Base-by-base conservation (phyloP, 2,888 invertebrate species). In the Thymelicus lineola region DNA sequence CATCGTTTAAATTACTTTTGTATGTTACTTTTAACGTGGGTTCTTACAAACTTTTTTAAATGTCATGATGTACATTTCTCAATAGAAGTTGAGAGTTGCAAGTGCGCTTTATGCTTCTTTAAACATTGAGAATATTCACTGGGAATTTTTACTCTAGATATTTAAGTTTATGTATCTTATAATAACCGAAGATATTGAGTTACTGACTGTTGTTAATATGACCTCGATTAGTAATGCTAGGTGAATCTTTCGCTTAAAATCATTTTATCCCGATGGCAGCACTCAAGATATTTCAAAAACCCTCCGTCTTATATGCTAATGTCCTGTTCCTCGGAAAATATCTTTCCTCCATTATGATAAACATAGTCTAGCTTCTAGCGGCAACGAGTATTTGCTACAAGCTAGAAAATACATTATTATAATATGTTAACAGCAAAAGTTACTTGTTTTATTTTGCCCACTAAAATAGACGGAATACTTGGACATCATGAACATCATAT, bases 261-360 rank as follows among this genome's bases (percentile, higher is more conserved):
- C 9, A 62, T 35, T n/a, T 48, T 62, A 46, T 62, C 35, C 12
- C 48, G 61, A 35, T 12, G 6, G 15, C 48, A 3, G 42, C n/a
- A 10, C 48, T 35, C 35, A 42, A 62, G 48, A 62, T 35, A 62
- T 48, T 48, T 55, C 28, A 14, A 35, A 55, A 55, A 55, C 7
- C 55, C 55, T 7, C 55, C 50, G 28, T 36, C 60, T 46, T 62
- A 50, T 50, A 62, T 50, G 62, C 50, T 62, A 62, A 62, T 50
- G 36, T 38, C 50, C 17, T 62, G 50, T 38, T 62, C 36, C 12
- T 50, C 7, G 36, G 50, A 35, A 62, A 62, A 62, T 62, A 48
- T 62, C 15, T 62, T 62, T 50, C 50, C 50, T 50, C 62, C 62
- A 62, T 62, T 62, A 62, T 62, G 62, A 50, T 62, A 62, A 62